Percentiles rank a stretch among this genome's conserved stretches.
Conservation (phyloP, 1,140 invertebrate genomes). For the Drosophila aff. region DNA sequence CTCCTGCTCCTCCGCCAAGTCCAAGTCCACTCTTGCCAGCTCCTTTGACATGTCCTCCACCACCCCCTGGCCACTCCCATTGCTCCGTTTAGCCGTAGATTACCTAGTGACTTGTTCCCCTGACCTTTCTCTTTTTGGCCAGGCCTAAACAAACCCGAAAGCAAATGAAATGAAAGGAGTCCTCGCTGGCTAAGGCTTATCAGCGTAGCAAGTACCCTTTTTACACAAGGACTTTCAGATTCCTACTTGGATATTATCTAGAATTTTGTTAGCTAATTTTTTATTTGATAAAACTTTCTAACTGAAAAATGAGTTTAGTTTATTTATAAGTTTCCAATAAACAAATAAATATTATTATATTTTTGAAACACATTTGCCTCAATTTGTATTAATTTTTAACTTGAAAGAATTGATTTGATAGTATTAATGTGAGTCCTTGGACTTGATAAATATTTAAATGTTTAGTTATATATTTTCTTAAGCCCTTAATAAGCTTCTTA, state of each 20-base stretch:
- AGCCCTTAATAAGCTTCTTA: neutral
- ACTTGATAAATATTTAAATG: neutral
- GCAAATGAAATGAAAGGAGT: constrained; percentile 12
- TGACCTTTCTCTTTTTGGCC: constrained; percentile 49
- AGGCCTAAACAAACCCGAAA: constrained; percentile 32
- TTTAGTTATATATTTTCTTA: neutral
- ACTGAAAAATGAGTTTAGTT: neutral
- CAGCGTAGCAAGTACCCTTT: constrained; percentile 3
- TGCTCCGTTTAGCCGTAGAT: constrained; percentile 53
- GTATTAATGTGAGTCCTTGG: neutral
- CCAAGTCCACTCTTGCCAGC: constrained; percentile 5
- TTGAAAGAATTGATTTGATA: too few relatives aligned
- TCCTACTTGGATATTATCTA: neutral
- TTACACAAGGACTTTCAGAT: neutral
- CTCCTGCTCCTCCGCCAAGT: neutral
- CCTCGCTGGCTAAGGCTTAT: neutral
- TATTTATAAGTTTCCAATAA: neutral
- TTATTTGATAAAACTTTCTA: neutral
- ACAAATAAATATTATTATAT: neutral
- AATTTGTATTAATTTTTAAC: too few relatives aligned
- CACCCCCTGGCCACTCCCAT: constrained; percentile 2
- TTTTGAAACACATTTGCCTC: too few relatives aligned
- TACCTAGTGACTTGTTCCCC: constrained; percentile 61
- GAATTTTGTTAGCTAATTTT: neutral
- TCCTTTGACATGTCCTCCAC: neutral